These are phyloP conservation scores for Anagyrus pseudococci DNA, from an alignment of 2,888 invertebrate genomes.

Conservation along the genomic window DNA sequence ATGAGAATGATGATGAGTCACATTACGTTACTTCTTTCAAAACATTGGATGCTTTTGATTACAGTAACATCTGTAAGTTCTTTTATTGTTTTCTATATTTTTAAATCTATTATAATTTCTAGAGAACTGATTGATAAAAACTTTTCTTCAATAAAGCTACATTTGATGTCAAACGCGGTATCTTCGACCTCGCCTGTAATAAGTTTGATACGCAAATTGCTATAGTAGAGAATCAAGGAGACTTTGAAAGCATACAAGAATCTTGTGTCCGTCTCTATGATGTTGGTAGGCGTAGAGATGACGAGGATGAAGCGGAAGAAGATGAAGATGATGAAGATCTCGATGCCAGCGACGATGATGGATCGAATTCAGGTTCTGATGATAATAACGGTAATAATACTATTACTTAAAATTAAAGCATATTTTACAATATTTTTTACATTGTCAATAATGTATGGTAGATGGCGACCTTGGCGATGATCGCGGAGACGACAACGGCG, in stretches of 20 bases:
- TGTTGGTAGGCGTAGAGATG: slow-evolving; percentile 85
- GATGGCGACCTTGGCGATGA: slow-evolving; percentile 48
- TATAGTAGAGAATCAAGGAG: slow-evolving; percentile 87
- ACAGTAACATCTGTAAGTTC: slow-evolving; percentile 83
- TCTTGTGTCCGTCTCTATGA: slow-evolving; percentile 91
- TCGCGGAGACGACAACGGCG: slow-evolving; percentile 46
- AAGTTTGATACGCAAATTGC: slow-evolving; percentile 86
- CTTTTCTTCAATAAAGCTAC: slow-evolving; percentile 71
- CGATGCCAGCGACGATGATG: slow-evolving; percentile 69
- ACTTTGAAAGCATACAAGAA: slow-evolving; percentile 85
- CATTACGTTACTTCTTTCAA: slow-evolving; percentile 79
- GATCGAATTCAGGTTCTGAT: slow-evolving; percentile 60
- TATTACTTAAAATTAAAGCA: slow-evolving; percentile 4
- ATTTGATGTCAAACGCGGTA: slow-evolving; percentile 89
- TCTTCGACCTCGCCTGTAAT: slow-evolving; percentile 85
- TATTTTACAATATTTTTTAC: slow-evolving; percentile 3
- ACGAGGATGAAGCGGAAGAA: slow-evolving; percentile 86
- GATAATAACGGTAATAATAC: slow-evolving; percentile 61
- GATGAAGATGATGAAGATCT: slow-evolving; percentile 71
- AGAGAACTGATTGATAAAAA: background rate
- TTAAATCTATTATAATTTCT: slow-evolving; percentile 4
- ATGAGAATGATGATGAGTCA: slow-evolving; percentile 74
- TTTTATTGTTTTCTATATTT: background rate
- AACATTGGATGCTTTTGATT: slow-evolving; percentile 92
- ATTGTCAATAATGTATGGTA: slow-evolving; percentile 6